These are phyloP conservation scores for Noctua pronuba DNA, from an alignment of 2,888 invertebrate genomes.

Conservation along the genomic window DNA sequence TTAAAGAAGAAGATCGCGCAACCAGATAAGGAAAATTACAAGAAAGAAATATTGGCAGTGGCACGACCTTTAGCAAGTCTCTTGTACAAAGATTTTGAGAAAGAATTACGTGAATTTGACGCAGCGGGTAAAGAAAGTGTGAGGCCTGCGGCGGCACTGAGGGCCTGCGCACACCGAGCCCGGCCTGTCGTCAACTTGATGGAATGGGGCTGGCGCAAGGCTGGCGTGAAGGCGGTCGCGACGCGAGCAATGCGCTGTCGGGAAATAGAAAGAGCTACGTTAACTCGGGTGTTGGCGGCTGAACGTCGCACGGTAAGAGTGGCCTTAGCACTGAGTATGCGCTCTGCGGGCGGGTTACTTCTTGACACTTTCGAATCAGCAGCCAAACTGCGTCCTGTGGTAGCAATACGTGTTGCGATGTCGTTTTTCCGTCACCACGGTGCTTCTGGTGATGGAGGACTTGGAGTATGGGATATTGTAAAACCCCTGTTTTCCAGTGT, in stretches of 20 bases:
- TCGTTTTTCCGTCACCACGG: conserved; percentile 63
- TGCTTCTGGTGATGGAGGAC: conserved; percentile 61
- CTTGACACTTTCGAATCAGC: conserved; percentile 45
- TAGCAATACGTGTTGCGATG: conserved; percentile 72
- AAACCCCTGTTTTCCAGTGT: conserved; percentile 70
- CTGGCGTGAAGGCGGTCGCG: conserved; percentile 78
- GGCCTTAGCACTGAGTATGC: conserved; percentile 69
- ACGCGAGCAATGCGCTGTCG: conserved; percentile 73
- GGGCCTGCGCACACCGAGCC: conserved; percentile 74
- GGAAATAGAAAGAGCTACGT: conserved; percentile 54
- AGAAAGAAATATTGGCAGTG: not conserved
- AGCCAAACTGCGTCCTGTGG: conserved; percentile 41
- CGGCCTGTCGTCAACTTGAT: conserved; percentile 72
- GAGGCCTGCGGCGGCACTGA: conserved; percentile 69
- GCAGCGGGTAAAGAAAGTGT: conserved; percentile 35
- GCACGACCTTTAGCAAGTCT: conserved; percentile 31
- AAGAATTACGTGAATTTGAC: conserved; percentile 59
- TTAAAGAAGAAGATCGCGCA: conserved; percentile 7
- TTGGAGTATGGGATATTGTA: conserved; percentile 74
- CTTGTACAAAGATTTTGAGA: conserved; percentile 29
- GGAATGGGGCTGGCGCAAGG: conserved; percentile 70
- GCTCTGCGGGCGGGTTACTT: conserved; percentile 3
- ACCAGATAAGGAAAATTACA: not conserved
- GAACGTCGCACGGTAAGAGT: conserved; percentile 73
- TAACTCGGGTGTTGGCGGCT: conserved; percentile 67